Evolutionary conservation across 1,140 invertebrate species (phyloP), one percentile per base, ranked within the genome.

Genomic region (Drosophila pseudoobscura): DNA sequence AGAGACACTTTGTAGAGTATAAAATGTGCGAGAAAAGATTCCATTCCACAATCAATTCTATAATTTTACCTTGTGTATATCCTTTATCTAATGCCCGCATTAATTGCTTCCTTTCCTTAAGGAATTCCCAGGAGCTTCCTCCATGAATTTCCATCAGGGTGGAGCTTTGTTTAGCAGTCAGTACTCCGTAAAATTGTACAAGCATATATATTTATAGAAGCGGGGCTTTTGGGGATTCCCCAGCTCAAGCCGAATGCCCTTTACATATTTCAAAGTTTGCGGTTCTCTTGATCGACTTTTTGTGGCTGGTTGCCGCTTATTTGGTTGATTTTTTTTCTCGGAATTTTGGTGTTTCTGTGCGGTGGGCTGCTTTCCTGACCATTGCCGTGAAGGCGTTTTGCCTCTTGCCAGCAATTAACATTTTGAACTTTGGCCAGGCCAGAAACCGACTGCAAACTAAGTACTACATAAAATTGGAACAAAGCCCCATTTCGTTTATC

Each of bases 401-500:
- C 44, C 39, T 45, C 35, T 41, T 29, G 62, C 39, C 62, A 58
- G 57, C 50, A 50, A 71, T 84, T 76, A 84, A 73, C 76, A 65
- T 50, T 65, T 76, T 69, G 63, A 84, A 76, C 80, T 76, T 77
- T 84, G 66, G 51, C 72, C 78, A 73, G 68, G 24, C 24, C 24
- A 72, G 31, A n/a, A 52, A 24, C 29, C 17, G 41, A 44, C 26
- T 11, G 47, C 26, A 50, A 63, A 35, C 39, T 13, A 39, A 39
- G 35, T 56, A 70, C 49, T 73, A 58, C 76, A 69, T 53, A 49
- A 78, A 76, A 84, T 80, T 62, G 80, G 76, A 84, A 84, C 80
- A 85, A 80, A 85, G 68, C 47, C 73, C 64, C 60, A 54, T 74
- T 56, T 66, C 41, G 44, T 65, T 74, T 78, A 39, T 39, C 52